These are phyloP conservation scores for Fragum fragum DNA, from an alignment of 2,888 invertebrate genomes.

Conservation along the genomic window DNA sequence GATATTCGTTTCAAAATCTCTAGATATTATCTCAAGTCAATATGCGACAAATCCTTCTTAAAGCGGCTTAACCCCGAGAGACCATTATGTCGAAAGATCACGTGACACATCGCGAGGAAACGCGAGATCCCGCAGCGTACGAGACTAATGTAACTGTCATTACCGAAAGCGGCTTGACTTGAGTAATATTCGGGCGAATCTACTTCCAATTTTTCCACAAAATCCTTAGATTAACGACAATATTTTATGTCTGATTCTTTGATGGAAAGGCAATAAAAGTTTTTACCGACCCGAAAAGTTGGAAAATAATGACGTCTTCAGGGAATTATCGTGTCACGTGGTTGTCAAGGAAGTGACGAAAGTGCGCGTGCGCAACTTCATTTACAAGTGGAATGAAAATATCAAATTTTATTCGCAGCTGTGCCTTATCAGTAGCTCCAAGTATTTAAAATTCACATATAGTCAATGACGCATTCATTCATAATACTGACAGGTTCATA, in stretches of 20 bases:
- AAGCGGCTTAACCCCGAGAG: conserved; percentile 69
- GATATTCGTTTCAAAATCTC: conserved; percentile 54
- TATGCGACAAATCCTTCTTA: conserved; percentile 61
- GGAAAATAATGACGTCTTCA: conserved; percentile 34
- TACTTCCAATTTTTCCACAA: conserved; percentile 20
- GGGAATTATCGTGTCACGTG: conserved; percentile 26
- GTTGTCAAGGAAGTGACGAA: conserved; percentile 36
- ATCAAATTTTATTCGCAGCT: conserved; percentile 27
- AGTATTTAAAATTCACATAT: conserved; percentile 1
- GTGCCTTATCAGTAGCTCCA: conserved; percentile 1
- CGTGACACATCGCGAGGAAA: conserved; percentile 37
- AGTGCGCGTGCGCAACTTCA: conserved; percentile 43
- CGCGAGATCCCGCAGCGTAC: conserved; percentile 23
- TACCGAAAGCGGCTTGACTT: conserved; percentile 21
- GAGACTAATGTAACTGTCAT: conserved; percentile 28
- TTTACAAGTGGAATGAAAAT: conserved; percentile 18
- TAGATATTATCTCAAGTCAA: conserved; percentile 64
- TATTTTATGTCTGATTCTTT: conserved; percentile 25
- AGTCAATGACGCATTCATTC: not conserved
- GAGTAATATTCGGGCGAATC: conserved; percentile 19
- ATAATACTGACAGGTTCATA: not conserved
- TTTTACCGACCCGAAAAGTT: conserved; percentile 29
- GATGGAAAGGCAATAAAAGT: conserved; percentile 28
- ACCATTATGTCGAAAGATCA: conserved; percentile 60
- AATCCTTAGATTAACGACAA: conserved; percentile 23